Conservation (phyloP, 2,113 vertebrate genomes). For the Alethe castanea region DNA sequence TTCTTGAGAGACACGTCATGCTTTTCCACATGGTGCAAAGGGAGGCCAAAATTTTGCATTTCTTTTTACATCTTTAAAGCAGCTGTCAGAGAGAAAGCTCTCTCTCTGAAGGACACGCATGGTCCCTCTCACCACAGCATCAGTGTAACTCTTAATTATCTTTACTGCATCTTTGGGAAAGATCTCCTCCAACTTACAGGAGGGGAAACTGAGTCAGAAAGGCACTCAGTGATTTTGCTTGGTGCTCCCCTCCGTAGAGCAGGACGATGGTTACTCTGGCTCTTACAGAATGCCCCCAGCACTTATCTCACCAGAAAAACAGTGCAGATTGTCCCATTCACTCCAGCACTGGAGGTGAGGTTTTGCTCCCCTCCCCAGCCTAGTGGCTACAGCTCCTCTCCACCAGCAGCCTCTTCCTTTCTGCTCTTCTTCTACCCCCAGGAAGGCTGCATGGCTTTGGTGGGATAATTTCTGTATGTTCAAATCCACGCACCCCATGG, state of each 20-base stretch:
- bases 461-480: neutral
- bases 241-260: neutral
- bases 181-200: neutral
- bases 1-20: slow-evolving; percentile 1
- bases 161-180: neutral
- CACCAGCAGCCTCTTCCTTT: neutral
- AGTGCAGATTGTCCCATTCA: fast-evolving
- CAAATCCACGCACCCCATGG: neutral
- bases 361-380: neutral
- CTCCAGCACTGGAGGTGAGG: neutral
- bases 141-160: fast-evolving
- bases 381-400: fast-evolving
- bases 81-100: neutral
- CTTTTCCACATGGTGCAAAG: neutral
- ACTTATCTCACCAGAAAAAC: neutral
- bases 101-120: neutral
- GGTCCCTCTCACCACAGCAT: neutral
- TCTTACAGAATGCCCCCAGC: neutral
- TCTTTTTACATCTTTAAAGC: slow-evolving; percentile 11
- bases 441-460: neutral
- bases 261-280: neutral
- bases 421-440: neutral
- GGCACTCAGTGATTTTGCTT: neutral
- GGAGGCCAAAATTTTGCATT: neutral
- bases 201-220: neutral